Base-by-base conservation (phyloP, 2,797 vertebrate species). In the Darevskia mixta region DNA sequence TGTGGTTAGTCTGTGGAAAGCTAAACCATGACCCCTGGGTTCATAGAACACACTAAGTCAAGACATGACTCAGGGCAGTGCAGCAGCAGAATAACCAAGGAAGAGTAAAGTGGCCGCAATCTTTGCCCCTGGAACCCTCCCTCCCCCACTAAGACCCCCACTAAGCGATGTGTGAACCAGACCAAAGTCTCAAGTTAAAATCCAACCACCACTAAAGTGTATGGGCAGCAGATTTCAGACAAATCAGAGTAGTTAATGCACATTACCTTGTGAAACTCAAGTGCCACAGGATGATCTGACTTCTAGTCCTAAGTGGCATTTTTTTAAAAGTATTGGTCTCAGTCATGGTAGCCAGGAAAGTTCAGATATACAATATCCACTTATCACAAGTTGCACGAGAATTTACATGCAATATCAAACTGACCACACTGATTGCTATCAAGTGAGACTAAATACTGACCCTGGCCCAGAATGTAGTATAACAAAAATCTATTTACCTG, bases 401-500 rank as follows among this genome's bases (percentile, higher is more conserved):
- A 85, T 76, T 38, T 67, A 81, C 41, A 88, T 23, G 23, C 35
- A 29, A 8, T 38, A 85, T n/a, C 25, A 6, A 45, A 11, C 11
- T 81, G 10, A 27, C 17, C 43, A 41, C 4, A 76, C 3, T 38
- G 5, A 11, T 49, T 27, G 32, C 13, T 41, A 29, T 78, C 9
- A 69, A 67, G 25, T 23, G n/a, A 29, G 5, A 38, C 32, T 11
- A 4, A 64, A 86, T 32, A 83, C 25, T 15, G n/a, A 49, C 17
- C 43, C 10, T 38, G 27, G 32, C 58, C 49, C 11, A 84, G 8
- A 49, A 49, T 32, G 0, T 8, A 7, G 15, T 13, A 0, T 0
- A 11, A 8, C 1, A 5, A n/a, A 8, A 23, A 11, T 0, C 25
- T 27, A 94, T 97, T 92, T 95, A 99, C 99, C 99, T 95, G 98